Evolutionary conservation across 2,113 vertebrate genomes (phyloP), one percentile per base, ranked within the genome.

Genomic region (Pangasianodon hypophthalmus): DNA sequence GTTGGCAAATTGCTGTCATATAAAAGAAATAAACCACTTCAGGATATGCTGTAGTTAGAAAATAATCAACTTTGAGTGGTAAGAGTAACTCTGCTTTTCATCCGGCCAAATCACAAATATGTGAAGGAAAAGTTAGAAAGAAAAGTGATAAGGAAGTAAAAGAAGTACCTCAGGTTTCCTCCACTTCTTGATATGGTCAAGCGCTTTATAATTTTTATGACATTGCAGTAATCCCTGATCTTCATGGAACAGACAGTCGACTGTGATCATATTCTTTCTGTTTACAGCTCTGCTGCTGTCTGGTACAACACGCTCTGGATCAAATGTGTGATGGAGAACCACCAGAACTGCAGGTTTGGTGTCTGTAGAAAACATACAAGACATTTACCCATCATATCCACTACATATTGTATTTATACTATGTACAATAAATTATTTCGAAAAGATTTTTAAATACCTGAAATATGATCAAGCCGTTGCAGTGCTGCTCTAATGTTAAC

Each of bases 241-340:
- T 3, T 93, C 46, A 32, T 85, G 0, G 86, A 94, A 92, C 24
- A 94, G 92, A 67, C 0, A 60, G 87, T 94, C 89, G 58, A 94
- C 92, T 7, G 91, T 92, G 44, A 94, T 88, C 2, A 1, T 0
- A 0, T 82, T 69, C 0, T 0, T 0, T 18, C 90, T 67, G 0
- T 13, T 2, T 88, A 93, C 90, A 82, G 11, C 11, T 46, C 73
- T 82, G 29, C 46, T 82, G 82, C 77, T 88, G n/a, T 86, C 64
- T 79, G 11, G 48, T 64, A 88, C 18, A 50, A 50, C 37, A 18
- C 14, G 37, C 1, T 86, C 52, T 79, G 54, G 18, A 5, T 91
- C 37, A 87, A 87, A 69, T 2, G 85, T 84, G 67, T 79, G 44
- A 79, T 89, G 85, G 13, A 89, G 50, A 18, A 88, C 62, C 48